A percentile compares a stretch with the other conserved stretches of the same genome.
phyloP scores from a whole-genome alignment of 1,140 invertebrate species.

The Zelostemma sp. region DNA sequence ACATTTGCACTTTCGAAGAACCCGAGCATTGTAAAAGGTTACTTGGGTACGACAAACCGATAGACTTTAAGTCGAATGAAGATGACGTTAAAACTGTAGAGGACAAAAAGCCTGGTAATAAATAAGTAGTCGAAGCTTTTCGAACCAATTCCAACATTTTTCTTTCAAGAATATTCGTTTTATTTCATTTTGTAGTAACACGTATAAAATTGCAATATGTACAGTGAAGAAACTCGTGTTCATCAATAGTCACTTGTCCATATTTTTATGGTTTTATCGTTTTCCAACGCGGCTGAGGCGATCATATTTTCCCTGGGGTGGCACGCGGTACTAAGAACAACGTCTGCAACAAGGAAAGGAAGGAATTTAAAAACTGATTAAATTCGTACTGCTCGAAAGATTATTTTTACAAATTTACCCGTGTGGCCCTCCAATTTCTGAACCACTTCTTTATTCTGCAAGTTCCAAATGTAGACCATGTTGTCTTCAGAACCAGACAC shows the following conservation, averaged over 20 bases:
- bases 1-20: slow-evolving; percentile 72
- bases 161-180: not conserved
- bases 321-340: slow-evolving; percentile 97
- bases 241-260: slow-evolving; percentile 97
- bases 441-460: slow-evolving; percentile 99
- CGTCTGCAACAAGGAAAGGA: slow-evolving; percentile 83
- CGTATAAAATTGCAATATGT: too few species aligned
- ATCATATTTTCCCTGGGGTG: slow-evolving; percentile 99
- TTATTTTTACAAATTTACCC: too few species aligned
- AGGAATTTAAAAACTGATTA: too few species aligned
- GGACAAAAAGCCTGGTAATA: slow-evolving; percentile 5
- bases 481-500: slow-evolving; percentile 99
- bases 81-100: slow-evolving; percentile 7
- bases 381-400: too few species aligned
- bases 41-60: slow-evolving; percentile 92
- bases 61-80: slow-evolving; percentile 79
- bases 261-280: slow-evolving; percentile 98
- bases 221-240: not conserved
- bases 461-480: slow-evolving; percentile 99
- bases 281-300: slow-evolving; percentile 97
- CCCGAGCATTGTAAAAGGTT: slow-evolving; percentile 83
- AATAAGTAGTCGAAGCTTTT: not conserved
- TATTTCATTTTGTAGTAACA: too few species aligned
- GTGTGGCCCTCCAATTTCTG: slow-evolving; percentile 97
- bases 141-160: too few species aligned